phyloP scores from a whole-genome alignment of 2,797 vertebrate genomes.

The Danionella dracula region DNA sequence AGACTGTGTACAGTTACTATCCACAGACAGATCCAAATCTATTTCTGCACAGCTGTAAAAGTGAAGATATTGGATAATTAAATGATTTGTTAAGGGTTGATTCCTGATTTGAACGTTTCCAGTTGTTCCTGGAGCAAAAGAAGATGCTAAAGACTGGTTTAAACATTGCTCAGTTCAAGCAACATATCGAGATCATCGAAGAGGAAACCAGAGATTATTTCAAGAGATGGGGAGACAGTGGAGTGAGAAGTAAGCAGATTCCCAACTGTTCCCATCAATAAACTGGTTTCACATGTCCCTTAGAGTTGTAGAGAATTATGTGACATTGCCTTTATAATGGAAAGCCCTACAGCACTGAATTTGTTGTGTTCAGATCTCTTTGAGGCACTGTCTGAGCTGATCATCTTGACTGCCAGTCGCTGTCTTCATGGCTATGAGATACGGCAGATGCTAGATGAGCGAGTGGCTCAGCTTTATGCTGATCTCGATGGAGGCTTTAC shows the following conservation, averaged over 20 bases:
- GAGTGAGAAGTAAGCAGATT: conserved; percentile 79
- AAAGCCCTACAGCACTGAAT: too few species aligned
- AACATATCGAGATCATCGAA: conserved; percentile 87
- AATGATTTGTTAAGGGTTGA: too few species aligned
- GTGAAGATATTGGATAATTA: too few species aligned
- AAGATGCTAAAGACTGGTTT: conserved; percentile 95
- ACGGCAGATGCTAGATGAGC: conserved; percentile 79
- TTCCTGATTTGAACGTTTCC: not conserved
- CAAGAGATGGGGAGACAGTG: conserved; percentile 86
- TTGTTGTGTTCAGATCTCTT: conserved; percentile 77
- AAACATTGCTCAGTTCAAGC: conserved; percentile 86
- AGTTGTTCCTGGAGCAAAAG: conserved; percentile 97
- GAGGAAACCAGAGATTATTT: conserved; percentile 90
- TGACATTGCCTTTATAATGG: too few species aligned
- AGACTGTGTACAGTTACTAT: too few species aligned
- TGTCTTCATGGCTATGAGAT: conserved; percentile 95
- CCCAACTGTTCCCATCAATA: too few species aligned
- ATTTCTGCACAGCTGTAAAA: too few species aligned
- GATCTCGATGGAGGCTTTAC: conserved; percentile 95
- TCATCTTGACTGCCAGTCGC: conserved; percentile 94
- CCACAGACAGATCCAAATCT: too few species aligned
- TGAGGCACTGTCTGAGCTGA: conserved; percentile 90
- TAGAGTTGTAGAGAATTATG: too few species aligned
- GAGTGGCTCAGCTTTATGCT: conserved; percentile 88
- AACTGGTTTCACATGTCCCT: too few species aligned